Evolutionary conservation across 2,888 invertebrate genomes (phyloP).

Genomic region (Agriopis aurantiaria): DNA sequence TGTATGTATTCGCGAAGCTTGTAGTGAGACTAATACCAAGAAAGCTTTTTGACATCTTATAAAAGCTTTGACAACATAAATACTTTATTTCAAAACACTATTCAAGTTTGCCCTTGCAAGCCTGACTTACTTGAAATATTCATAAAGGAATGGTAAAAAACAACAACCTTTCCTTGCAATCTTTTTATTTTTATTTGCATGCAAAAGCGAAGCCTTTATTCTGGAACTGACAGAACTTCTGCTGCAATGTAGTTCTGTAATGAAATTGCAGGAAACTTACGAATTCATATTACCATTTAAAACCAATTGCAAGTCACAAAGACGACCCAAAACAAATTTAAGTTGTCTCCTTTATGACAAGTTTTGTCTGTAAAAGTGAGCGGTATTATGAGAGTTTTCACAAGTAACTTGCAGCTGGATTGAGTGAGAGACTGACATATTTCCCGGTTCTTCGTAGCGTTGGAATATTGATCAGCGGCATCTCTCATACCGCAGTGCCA

Average conservation of each 20-base stretch:
- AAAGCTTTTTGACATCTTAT: too few species aligned
- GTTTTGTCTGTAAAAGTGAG: constrained; percentile 20
- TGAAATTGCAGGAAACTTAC: not conserved
- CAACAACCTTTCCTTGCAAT: too few species aligned
- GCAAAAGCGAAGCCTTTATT: too few species aligned
- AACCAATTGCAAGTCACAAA: constrained; percentile 16
- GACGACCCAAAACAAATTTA: constrained; percentile 7
- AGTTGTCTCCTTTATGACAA: constrained; percentile 4
- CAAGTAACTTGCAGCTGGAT: constrained; percentile 72
- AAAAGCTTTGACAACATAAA: too few species aligned
- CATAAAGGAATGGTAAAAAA: too few species aligned
- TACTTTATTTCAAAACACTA: too few species aligned
- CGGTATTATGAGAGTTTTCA: constrained; percentile 47
- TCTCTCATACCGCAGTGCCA: constrained; percentile 82
- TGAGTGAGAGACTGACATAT: constrained; percentile 82
- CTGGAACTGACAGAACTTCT: not conserved
- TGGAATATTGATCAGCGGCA: constrained; percentile 84
- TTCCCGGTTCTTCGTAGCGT: constrained; percentile 76
- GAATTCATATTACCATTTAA: constrained; percentile 9
- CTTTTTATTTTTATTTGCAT: too few species aligned
- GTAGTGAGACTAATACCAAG: too few species aligned
- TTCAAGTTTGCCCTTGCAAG: too few species aligned
- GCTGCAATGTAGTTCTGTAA: not conserved
- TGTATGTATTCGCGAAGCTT: too few species aligned
- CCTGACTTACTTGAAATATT: too few species aligned